Evolutionary conservation across 2,888 invertebrate species (phyloP).

Genomic region (Eretmocerus hayati): DNA sequence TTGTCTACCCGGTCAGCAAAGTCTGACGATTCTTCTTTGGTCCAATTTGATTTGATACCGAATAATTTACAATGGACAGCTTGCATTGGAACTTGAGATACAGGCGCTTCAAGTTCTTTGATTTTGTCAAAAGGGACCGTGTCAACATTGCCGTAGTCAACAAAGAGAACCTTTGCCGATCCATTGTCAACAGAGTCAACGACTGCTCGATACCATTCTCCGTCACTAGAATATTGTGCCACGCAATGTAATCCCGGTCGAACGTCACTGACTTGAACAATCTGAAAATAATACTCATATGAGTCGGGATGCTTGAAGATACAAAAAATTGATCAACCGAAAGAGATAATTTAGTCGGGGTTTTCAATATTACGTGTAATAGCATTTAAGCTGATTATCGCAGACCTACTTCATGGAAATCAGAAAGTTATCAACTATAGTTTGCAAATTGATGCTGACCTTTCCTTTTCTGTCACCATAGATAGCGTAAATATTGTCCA

Average conservation of each 20-base stretch:
- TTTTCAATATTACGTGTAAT: too few relatives aligned
- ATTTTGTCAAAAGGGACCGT: slow-evolving; percentile 49
- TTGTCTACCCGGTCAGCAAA: slow-evolving; percentile 28
- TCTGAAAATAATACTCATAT: slow-evolving; percentile 6
- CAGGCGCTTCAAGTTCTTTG: slow-evolving; percentile 40
- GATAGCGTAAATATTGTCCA: slow-evolving; percentile 31
- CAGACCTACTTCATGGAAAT: too few relatives aligned
- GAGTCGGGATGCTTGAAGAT: too few relatives aligned
- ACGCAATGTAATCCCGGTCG: slow-evolving; percentile 33
- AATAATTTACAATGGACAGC: slow-evolving; percentile 42
- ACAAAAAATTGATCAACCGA: too few relatives aligned
- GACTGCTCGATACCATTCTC: slow-evolving; percentile 64
- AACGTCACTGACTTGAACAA: slow-evolving; percentile 25
- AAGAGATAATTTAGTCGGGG: too few relatives aligned
- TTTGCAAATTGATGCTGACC: too few relatives aligned
- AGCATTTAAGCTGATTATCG: too few relatives aligned
- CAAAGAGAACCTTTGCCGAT: slow-evolving; percentile 53
- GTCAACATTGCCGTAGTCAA: slow-evolving; percentile 71
- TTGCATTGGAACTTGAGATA: slow-evolving; percentile 38
- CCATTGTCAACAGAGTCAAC: slow-evolving; percentile 49
- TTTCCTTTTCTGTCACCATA: slow-evolving; percentile 35
- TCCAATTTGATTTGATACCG: slow-evolving; percentile 27
- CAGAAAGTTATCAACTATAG: too few relatives aligned
- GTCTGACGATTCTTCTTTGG: slow-evolving; percentile 23
- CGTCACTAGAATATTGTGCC: slow-evolving; percentile 49